Conservation (phyloP, 2,797 vertebrate genomes). For the Lithobates pipiens region DNA sequence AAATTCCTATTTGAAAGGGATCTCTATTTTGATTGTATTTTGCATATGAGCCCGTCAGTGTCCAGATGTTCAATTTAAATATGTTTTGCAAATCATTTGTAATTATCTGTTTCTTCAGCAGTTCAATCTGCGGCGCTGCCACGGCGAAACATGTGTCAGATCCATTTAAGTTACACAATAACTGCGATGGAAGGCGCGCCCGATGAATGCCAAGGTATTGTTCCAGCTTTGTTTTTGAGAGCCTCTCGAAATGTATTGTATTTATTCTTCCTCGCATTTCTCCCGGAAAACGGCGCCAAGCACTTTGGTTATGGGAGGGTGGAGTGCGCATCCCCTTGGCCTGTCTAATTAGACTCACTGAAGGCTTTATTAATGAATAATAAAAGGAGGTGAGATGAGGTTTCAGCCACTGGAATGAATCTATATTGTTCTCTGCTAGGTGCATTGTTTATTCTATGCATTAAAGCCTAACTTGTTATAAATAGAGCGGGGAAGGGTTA, state of each 20-base stretch:
- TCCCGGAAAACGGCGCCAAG: background rate
- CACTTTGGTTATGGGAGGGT: background rate
- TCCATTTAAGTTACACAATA: constrained; percentile 42
- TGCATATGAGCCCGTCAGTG: constrained; percentile 10
- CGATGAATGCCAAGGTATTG: background rate
- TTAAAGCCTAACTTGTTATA: too few species aligned
- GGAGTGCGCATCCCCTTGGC: background rate
- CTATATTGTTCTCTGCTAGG: background rate
- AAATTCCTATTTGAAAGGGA: constrained; percentile 26
- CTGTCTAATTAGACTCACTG: constrained; percentile 41
- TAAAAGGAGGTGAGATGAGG: background rate
- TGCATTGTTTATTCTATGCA: too few species aligned
- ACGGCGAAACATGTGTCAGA: constrained; percentile 6
- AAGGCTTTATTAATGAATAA: constrained; percentile 38
- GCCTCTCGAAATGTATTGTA: constrained; percentile 6
- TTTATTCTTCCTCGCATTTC: background rate
- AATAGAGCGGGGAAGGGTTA: too few species aligned
- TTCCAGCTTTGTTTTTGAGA: background rate
- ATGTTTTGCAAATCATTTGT: constrained; percentile 38
- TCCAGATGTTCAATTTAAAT: constrained; percentile 54
- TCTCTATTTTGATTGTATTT: constrained; percentile 37
- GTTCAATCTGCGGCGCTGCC: constrained; percentile 5
- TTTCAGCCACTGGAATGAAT: background rate
- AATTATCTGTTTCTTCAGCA: constrained; percentile 44
- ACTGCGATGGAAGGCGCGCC: constrained; percentile 1